A percentile compares a stretch with the other conserved stretches of the same genome.
Evolutionary conservation across 1,140 invertebrate genomes (phyloP).

Genomic region (Propsilocerus akamusi): DNA sequence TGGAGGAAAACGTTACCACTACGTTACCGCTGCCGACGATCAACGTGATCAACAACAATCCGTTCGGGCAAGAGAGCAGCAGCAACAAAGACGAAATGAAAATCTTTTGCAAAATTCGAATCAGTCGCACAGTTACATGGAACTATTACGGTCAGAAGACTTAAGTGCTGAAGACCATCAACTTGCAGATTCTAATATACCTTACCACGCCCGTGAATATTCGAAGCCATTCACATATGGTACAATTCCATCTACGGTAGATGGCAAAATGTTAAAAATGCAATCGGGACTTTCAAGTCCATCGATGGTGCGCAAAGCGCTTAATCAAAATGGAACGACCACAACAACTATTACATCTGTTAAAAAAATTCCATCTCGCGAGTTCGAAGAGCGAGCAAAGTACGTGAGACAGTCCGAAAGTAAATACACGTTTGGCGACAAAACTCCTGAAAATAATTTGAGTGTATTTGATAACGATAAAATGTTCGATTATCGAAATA

Average conservation of each 20-base stretch:
- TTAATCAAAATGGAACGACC: constrained; percentile 10
- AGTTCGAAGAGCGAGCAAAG: background rate
- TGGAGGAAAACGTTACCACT: background rate
- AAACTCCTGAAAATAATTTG: constrained; percentile 5
- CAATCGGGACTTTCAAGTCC: constrained; percentile 23
- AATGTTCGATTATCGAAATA: background rate
- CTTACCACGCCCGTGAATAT: constrained; percentile 60
- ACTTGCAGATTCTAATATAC: constrained; percentile 26
- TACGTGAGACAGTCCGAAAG: background rate
- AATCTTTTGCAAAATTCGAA: constrained; percentile 2
- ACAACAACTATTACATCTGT: constrained; percentile 17
- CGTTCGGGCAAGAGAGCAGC: background rate
- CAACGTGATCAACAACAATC: no score
- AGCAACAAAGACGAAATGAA: background rate
- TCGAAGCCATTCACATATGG: constrained; percentile 65
- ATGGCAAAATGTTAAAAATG: constrained; percentile 17
- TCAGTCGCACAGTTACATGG: background rate
- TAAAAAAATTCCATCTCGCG: constrained; percentile 8
- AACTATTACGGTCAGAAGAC: background rate
- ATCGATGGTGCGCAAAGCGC: constrained; percentile 23
- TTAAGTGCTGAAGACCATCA: background rate
- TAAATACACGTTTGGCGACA: constrained; percentile 6
- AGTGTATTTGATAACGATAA: background rate
- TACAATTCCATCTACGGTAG: constrained; percentile 13
- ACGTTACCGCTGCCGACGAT: background rate